Conservation (phyloP, 1,140 invertebrate species). For the Drepana arcuata region DNA sequence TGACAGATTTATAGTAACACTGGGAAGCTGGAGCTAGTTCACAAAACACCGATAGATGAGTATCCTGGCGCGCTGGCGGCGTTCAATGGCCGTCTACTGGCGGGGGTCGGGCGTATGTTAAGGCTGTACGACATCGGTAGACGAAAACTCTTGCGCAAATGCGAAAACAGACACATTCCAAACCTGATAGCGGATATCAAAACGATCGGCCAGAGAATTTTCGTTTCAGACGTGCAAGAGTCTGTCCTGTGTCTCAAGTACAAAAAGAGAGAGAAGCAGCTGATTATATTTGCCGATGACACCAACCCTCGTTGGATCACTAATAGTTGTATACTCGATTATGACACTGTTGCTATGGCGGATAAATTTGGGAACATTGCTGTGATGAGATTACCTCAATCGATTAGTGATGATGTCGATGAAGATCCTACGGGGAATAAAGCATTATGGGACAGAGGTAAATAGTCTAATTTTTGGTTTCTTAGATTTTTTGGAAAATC, state of each 20-base stretch:
- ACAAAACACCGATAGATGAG: slow-evolving; percentile 96
- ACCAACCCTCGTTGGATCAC: slow-evolving; percentile 97
- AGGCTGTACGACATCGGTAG: slow-evolving; percentile 95
- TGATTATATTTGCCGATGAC: slow-evolving; percentile 99
- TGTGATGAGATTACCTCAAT: slow-evolving; percentile 90
- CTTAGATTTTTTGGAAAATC: slow-evolving; percentile 1
- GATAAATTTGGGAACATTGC: slow-evolving; percentile 99
- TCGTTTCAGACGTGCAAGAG: slow-evolving; percentile 97
- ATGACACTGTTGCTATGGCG: slow-evolving; percentile 95
- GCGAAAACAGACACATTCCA: slow-evolving; percentile 99
- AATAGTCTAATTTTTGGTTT: slow-evolving; percentile 6
- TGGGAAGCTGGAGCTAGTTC: slow-evolving; percentile 87
- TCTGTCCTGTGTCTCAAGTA: slow-evolving; percentile 97
- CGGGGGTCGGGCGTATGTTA: slow-evolving; percentile 93
- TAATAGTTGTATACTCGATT: slow-evolving; percentile 93
- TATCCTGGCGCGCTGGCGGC: slow-evolving; percentile 90
- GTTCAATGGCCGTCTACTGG: slow-evolving; percentile 93
- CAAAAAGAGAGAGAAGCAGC: slow-evolving; percentile 95
- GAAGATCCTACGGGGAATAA: slow-evolving; percentile 99
- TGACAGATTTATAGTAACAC: slow-evolving; percentile 42
- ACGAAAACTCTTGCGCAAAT: slow-evolving; percentile 96
- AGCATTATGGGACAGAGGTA: slow-evolving; percentile 96
- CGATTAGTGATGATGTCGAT: slow-evolving; percentile 97
- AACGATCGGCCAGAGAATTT: slow-evolving; percentile 93
- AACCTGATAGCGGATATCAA: slow-evolving; percentile 95